phyloP scores from a whole-genome alignment of 2,797 vertebrate genomes.

The Spinus pinus region DNA sequence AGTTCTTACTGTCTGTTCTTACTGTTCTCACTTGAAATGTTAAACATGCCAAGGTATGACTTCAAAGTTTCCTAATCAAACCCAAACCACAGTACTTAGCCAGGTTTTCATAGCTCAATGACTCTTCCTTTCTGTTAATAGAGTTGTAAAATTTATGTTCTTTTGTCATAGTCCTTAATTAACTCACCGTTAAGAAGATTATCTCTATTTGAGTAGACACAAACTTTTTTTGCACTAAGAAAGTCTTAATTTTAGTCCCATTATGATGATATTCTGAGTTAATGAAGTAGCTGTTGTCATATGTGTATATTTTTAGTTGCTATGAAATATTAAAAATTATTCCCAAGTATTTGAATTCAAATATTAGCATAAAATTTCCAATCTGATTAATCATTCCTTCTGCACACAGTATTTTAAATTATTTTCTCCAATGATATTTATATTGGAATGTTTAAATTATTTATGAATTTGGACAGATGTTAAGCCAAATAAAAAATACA shows the following conservation, averaged over 20 bases:
- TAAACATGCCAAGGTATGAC: not conserved
- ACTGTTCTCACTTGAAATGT: not conserved
- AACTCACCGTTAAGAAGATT: not conserved
- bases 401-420: not conserved
- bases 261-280: not conserved
- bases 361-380: not conserved
- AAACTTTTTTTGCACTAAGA: not conserved
- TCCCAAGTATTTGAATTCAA: not conserved
- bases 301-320: not conserved
- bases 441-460: not conserved
- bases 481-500: not conserved
- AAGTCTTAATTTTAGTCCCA: not conserved
- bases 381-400: not conserved
- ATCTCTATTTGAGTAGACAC: not conserved
- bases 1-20: not conserved
- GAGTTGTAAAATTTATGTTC: rapidly evolving
- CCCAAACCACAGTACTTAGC: not conserved
- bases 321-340: not conserved
- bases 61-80: not conserved
- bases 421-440: not conserved
- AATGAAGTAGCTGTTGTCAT: not conserved
- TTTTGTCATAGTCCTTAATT: not conserved
- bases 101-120: not conserved
- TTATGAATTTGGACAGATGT: not conserved
- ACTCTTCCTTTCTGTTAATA: not conserved